These are phyloP conservation scores for Hanleya hanleyi DNA, from an alignment of 2,888 invertebrate species.

Conservation along the genomic window DNA sequence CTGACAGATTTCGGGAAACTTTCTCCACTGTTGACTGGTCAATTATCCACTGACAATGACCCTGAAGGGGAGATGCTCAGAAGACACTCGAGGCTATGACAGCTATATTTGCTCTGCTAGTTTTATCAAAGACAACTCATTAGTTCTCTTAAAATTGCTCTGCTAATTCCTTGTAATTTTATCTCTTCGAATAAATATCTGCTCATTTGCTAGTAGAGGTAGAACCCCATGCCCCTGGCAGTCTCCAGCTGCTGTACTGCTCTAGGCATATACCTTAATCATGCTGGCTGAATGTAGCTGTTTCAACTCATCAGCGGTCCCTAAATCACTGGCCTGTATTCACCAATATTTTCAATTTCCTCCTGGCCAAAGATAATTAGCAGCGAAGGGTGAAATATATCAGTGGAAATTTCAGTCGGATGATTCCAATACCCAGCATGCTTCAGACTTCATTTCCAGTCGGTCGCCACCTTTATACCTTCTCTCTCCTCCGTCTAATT, in stretches of 20 bases:
- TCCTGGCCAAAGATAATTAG: not conserved
- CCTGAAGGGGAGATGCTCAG: not conserved
- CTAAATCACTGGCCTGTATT: constrained; percentile 1
- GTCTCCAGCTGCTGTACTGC: too few relatives aligned
- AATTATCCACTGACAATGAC: too few relatives aligned
- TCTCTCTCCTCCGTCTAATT: not conserved
- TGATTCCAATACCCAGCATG: constrained; percentile 1
- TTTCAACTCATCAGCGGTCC: not conserved
- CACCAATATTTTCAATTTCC: constrained; percentile 9
- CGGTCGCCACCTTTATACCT: not conserved
- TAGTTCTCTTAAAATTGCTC: constrained; percentile 1
- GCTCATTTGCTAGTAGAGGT: not conserved
- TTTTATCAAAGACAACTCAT: constrained; percentile 7
- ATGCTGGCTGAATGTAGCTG: too few relatives aligned
- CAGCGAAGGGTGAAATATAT: constrained; percentile 5
- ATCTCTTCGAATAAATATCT: constrained; percentile 8
- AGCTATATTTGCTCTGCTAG: not conserved
- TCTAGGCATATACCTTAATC: too few relatives aligned
- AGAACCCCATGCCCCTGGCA: not conserved
- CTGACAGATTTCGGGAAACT: too few relatives aligned
- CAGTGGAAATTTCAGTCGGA: not conserved
- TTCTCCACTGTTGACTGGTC: too few relatives aligned
- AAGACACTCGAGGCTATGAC: not conserved
- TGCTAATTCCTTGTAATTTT: constrained; percentile 8
- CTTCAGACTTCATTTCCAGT: not conserved